These are phyloP conservation scores for Podiceps cristatus DNA, from an alignment of 2,113 vertebrate species.

Conservation along the genomic window DNA sequence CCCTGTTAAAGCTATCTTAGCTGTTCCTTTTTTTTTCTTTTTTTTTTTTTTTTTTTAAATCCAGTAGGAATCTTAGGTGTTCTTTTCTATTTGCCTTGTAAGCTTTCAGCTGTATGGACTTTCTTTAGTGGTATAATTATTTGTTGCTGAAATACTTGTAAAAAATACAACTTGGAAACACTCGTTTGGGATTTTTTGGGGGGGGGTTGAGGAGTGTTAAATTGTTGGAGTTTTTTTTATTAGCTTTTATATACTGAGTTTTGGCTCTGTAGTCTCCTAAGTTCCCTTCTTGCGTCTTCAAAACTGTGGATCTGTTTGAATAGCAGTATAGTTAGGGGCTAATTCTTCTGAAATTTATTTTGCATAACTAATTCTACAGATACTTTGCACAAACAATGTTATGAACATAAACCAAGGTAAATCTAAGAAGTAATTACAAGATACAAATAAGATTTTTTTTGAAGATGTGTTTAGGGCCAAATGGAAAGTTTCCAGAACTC, in stretches of 20 bases:
- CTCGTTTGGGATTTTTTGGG: too few relatives aligned
- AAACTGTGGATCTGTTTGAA: background rate
- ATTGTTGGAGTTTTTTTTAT: fast-evolving
- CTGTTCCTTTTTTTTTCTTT: background rate
- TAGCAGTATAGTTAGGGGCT: background rate
- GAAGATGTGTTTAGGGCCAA: background rate
- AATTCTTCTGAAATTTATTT: background rate
- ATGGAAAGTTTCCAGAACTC: background rate
- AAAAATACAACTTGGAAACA: background rate
- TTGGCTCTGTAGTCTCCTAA: background rate
- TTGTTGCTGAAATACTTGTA: background rate
- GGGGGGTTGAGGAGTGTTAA: background rate
- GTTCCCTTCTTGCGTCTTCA: background rate
- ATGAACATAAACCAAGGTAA: background rate
- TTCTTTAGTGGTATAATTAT: background rate
- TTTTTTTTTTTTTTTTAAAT: background rate
- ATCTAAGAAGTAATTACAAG: background rate
- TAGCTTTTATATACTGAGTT: background rate
- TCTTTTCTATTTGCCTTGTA: background rate
- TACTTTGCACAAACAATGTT: background rate
- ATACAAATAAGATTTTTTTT: background rate
- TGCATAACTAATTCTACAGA: background rate
- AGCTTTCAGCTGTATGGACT: background rate
- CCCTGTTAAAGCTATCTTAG: background rate
- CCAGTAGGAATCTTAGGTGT: background rate